A percentile compares a stretch with the other conserved stretches of the same genome.
phyloP scores from a whole-genome alignment of 2,113 vertebrate species.

The Heloderma charlesbogerti region DNA sequence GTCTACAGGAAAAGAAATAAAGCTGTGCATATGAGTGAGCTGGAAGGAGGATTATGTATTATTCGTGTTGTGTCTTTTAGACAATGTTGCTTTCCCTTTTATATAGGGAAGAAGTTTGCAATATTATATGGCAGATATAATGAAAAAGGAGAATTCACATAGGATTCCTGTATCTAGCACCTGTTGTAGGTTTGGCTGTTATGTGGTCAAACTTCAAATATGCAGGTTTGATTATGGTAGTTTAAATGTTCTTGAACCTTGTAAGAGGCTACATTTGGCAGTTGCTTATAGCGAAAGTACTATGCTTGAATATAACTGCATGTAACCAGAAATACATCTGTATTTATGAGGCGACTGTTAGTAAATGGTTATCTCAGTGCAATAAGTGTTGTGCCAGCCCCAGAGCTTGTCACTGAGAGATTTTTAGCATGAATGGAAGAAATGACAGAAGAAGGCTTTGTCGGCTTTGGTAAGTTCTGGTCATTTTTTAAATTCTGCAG shows the following conservation, averaged over 20 bases:
- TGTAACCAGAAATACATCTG: slow-evolving; percentile 28
- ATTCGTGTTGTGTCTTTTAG: background rate
- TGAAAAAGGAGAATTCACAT: slow-evolving; percentile 22
- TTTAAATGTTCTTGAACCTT: slow-evolving; percentile 15
- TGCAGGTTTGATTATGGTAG: slow-evolving; percentile 24
- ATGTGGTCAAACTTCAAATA: slow-evolving; percentile 2
- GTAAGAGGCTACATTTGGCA: background rate
- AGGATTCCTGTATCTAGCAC: background rate
- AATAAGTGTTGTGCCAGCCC: background rate
- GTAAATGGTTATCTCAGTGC: slow-evolving; percentile 16
- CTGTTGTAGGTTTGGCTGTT: slow-evolving; percentile 18
- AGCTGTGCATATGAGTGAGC: slow-evolving; percentile 33
- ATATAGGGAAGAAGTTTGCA: slow-evolving; percentile 29
- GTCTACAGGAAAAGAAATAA: slow-evolving; percentile 54
- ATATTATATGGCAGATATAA: background rate
- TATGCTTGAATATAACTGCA: slow-evolving; percentile 18
- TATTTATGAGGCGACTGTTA: slow-evolving; percentile 17
- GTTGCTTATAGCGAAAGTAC: background rate
- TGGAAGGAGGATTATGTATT: slow-evolving; percentile 50
- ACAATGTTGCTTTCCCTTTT: slow-evolving; percentile 14
- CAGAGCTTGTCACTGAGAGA: slow-evolving; percentile 38
- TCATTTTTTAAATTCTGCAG: slow-evolving; percentile 31
- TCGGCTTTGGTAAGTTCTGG: slow-evolving; percentile 57
- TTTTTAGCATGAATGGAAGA: slow-evolving; percentile 51
- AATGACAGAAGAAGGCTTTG: slow-evolving; percentile 48